phyloP scores from a whole-genome alignment of 2,797 vertebrate species.

The Martes flavigula region DNA sequence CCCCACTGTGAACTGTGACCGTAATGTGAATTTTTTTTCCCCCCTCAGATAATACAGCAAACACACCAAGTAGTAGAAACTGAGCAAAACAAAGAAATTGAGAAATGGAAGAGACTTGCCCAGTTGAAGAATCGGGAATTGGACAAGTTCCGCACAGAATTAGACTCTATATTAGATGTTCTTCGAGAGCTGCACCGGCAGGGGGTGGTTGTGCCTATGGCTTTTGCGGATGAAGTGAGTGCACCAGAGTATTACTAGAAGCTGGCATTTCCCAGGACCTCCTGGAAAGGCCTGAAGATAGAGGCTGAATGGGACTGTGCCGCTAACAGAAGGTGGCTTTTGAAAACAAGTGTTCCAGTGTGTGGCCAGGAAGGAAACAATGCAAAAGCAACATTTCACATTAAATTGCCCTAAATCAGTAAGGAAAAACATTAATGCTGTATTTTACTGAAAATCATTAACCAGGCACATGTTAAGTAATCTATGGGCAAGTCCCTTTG shows the following conservation, averaged over 20 bases:
- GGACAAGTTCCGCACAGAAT: conserved; percentile 91
- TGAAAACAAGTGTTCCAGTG: not conserved
- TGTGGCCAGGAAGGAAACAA: not conserved
- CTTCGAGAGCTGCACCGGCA: conserved; percentile 92
- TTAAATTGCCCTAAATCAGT: conserved; percentile 40
- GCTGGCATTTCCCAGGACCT: not conserved
- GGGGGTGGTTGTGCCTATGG: conserved; percentile 88
- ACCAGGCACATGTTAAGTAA: not conserved
- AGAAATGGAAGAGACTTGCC: conserved; percentile 90
- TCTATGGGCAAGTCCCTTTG: not conserved
- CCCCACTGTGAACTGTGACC: not conserved
- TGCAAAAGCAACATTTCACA: not conserved
- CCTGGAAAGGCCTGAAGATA: not conserved
- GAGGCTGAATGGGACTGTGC: not conserved
- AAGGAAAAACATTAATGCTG: not conserved
- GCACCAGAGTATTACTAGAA: conserved; percentile 65
- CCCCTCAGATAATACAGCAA: conserved; percentile 87
- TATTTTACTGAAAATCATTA: conserved; percentile 32
- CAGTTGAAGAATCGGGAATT: conserved; percentile 91
- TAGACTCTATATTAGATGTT: conserved; percentile 95
- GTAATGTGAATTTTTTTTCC: not conserved
- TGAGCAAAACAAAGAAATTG: conserved; percentile 86
- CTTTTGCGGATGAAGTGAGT: conserved; percentile 61
- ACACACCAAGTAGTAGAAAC: conserved; percentile 79
- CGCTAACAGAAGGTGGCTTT: not conserved